Base-by-base conservation (phyloP, 2,797 vertebrate genomes). In the Eleutherodactylus coqui region DNA sequence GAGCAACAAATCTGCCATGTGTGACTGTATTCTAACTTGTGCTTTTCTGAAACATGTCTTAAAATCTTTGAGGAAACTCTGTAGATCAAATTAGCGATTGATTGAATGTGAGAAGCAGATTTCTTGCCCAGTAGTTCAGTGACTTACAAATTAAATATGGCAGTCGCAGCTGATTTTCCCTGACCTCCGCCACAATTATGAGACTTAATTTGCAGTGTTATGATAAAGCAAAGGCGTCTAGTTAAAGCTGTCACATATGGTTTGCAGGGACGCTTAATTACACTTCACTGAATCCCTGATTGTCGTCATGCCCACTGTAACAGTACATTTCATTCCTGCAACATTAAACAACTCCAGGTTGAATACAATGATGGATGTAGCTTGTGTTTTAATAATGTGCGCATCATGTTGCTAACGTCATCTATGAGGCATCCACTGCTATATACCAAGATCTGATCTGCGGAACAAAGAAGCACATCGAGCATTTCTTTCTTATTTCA, bases 221-320 rank as follows among this genome's bases (percentile, higher is more conserved):
- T 80, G 32, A 83, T 87, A 75, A 75, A 84, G 76, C 69, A 77
- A 76, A 79, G 43, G 27, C 21, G 36, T 80, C 77, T 64, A 17
- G 55, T 84, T 87, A 75, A 75, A 75, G 69, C 76, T 87, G 86
- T 87, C 86, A 80, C 76, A 67, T 75, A 43, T 49, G 53, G 76
- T 87, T 87, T 87, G 69, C 69, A 24, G 36, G 19, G 45, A 81
- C 34, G 36, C 69, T 75, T 84, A 73, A 87, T 84, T 67, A 75
- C 32, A 3, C 49, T 75, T 11, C 86, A 75, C 41, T 27, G 81
- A 62, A 4, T 87, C 51, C 32, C 27, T 24, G 60, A 60, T 87
- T 80, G 34, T 84, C 55, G n/a, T 36, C 41, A 16, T 24, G 75
- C 55, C 19, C n/a, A 7, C 8, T 47, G 19, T 58, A 27, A 32